Base-by-base conservation (phyloP, 2,888 invertebrate species). In the Chloroclystis v-ata region DNA sequence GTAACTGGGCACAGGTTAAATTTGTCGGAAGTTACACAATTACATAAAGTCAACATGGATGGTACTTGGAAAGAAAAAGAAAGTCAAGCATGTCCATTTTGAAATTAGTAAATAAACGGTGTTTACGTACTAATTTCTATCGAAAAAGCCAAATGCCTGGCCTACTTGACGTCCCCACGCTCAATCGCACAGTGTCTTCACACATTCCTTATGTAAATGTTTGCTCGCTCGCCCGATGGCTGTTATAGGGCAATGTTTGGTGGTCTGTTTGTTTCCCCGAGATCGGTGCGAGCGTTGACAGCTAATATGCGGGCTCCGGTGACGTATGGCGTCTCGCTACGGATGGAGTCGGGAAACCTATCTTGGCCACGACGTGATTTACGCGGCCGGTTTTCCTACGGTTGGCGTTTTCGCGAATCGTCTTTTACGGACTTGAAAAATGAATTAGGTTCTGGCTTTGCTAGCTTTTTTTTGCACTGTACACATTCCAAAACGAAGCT, bases 271-370 rank as follows among this genome's bases (percentile, higher is more conserved):
- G 67, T 74, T 74, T 76, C 72, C 63, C 62, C 65, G 59, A 64
- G 64, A 65, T 60, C 62, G 63, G 56, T 54, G 57, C 46, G 65
- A 58, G 56, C 60, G 76, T 65, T 76, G 79, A 79, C 77, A 77
- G 76, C 71, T 73, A 75, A 75, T 77, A 78, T 75, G 75, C 68
- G 70, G 67, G 59, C 66, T 14, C 63, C 67, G 59, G 71, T 75
- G 74, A 76, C 71, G 66, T 72, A 72, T 68, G 65, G 63, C 65
- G 57, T 42, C 47, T 54, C 55, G 47, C 50, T 61, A 50, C 57
- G 57, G 62, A 64, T 62, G 59, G 56, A 59, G 49, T 52, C 55
- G 57, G 52, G 58, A 51, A 43, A 59, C 52, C 56, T 53, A 59
- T 60, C 56, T 59, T 47, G 41, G 40, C 35, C 28, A 30, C 45